Evolutionary conservation across 2,113 vertebrate species (phyloP).

Genomic region (Alethe castanea): DNA sequence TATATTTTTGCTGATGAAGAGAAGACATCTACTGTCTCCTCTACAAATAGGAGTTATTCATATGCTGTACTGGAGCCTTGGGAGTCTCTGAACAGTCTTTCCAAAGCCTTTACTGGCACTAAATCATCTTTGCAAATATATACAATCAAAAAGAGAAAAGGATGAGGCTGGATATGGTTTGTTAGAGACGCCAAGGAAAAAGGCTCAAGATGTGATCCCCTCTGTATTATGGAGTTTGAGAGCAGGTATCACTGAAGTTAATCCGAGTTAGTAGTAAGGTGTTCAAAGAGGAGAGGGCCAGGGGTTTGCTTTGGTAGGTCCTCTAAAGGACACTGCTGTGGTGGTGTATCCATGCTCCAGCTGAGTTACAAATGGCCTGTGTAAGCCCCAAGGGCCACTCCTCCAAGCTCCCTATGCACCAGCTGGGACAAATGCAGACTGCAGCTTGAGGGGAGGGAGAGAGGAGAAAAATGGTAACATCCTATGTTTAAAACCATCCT

Average conservation of each 20-base stretch:
- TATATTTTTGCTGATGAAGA: neutral
- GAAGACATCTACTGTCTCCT: neutral
- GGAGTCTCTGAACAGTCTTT: neutral
- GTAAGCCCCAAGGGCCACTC: neutral
- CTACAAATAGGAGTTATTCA: neutral
- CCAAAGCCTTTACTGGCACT: neutral
- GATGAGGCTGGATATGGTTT: neutral
- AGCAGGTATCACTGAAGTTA: neutral
- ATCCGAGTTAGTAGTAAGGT: fast-evolving
- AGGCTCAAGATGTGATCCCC: neutral
- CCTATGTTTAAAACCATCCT: neutral
- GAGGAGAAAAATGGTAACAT: neutral
- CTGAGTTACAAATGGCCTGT: neutral
- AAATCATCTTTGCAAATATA: neutral
- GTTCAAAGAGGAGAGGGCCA: neutral
- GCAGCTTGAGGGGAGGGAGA: neutral
- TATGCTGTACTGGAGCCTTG: neutral
- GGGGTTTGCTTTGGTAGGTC: neutral
- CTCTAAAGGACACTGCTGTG: neutral
- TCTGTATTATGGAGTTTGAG: neutral
- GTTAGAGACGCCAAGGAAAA: neutral
- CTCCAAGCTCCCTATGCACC: fast-evolving
- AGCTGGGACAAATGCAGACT: neutral
- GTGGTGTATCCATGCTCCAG: neutral
- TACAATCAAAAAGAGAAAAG: neutral